Evolutionary conservation across 2,888 invertebrate genomes (phyloP).

Genomic region (Patella caerulea): DNA sequence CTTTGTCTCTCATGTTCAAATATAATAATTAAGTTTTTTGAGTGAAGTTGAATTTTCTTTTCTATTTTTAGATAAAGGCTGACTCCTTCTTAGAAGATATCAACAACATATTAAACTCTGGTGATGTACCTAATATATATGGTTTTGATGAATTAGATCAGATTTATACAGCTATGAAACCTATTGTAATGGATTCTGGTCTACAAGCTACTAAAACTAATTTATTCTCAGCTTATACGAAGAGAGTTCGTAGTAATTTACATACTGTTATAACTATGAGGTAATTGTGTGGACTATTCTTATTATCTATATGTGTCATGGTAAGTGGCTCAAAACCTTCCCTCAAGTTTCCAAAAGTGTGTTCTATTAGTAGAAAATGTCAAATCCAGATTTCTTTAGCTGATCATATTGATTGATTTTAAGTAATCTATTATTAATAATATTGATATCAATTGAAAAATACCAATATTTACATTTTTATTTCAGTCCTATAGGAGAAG

Average conservation of each 20-base stretch:
- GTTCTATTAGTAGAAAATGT: background rate
- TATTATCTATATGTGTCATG: background rate
- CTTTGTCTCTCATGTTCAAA: too few species aligned
- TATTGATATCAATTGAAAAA: too few species aligned
- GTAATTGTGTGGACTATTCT: conserved; percentile 62
- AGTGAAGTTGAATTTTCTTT: background rate
- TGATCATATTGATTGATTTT: too few species aligned
- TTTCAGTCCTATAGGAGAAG: conserved; percentile 75
- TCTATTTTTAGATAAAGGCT: conserved; percentile 69
- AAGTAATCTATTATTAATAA: too few species aligned
- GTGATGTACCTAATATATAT: conserved; percentile 73
- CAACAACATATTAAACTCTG: conserved; percentile 72
- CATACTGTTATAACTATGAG: conserved; percentile 73
- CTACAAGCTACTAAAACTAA: conserved; percentile 83
- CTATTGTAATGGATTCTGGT: conserved; percentile 82
- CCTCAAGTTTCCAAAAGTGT: background rate
- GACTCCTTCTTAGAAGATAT: conserved; percentile 72
- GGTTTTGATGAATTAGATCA: conserved; percentile 72
- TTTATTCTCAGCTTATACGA: conserved; percentile 71
- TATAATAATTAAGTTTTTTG: too few species aligned
- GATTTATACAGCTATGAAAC: conserved; percentile 82
- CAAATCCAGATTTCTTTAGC: too few species aligned
- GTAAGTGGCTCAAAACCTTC: background rate
- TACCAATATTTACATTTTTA: too few species aligned
- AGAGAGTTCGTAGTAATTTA: conserved; percentile 69